These are phyloP conservation scores for Chrysaora quinquecirrha DNA, from an alignment of 30 jellyfish, hydroid and myxozoan species.

Conservation along the genomic window DNA sequence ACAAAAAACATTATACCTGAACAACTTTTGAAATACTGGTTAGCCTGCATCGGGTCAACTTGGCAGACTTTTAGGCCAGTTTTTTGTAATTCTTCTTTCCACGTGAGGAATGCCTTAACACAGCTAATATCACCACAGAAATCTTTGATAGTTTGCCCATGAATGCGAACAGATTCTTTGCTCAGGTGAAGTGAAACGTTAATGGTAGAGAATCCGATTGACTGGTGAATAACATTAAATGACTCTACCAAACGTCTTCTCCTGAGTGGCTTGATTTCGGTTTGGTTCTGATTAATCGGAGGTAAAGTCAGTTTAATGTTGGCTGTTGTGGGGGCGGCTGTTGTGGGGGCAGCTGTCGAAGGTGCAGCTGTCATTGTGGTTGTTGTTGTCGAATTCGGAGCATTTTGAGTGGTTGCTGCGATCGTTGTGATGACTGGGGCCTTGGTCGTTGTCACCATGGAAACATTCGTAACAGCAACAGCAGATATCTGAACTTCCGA, in stretches of 20 bases:
- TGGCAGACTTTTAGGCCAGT: constrained; percentile 16
- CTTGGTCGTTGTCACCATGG: neutral
- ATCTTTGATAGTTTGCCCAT: constrained; percentile 6
- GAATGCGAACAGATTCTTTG: constrained; percentile 15
- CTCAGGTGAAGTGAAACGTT: neutral
- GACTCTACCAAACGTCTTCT: neutral
- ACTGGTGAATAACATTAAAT: neutral
- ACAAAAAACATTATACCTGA: too few relatives aligned
- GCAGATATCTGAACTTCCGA: constrained; percentile 33
- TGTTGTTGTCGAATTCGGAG: constrained; percentile 8
- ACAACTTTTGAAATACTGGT: constrained; percentile 28
- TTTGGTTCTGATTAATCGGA: too few relatives aligned
- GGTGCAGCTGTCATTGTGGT: constrained; percentile 8
- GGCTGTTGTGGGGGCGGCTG: too few relatives aligned
- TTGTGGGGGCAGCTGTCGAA: too few relatives aligned
- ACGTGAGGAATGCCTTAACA: constrained; percentile 22
- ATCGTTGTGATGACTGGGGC: too few relatives aligned
- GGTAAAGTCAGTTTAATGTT: too few relatives aligned
- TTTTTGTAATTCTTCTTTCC: constrained; percentile 29
- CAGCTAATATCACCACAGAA: constrained; percentile 47
- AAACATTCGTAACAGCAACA: neutral
- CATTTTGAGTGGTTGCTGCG: too few relatives aligned
- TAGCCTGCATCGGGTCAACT: constrained; percentile 27
- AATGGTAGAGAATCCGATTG: neutral
- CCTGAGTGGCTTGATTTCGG: neutral